phyloP scores from a whole-genome alignment of 2,888 invertebrate species.

The Cremastobaeus sp. region DNA sequence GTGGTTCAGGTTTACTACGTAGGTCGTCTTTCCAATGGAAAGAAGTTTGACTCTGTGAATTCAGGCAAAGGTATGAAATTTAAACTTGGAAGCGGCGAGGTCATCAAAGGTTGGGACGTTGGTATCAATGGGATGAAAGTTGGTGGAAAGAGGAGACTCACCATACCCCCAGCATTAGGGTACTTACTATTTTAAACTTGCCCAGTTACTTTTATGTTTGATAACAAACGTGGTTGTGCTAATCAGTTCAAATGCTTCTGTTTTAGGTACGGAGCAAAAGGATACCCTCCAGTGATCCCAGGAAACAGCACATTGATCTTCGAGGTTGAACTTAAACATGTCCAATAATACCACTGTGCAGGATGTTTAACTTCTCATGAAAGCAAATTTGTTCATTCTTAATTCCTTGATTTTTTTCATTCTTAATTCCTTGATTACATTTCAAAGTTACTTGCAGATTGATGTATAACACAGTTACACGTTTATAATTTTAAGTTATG shows the following conservation, averaged over 20 bases:
- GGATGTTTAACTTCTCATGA: too few relatives aligned
- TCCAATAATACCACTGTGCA: constrained; percentile 82
- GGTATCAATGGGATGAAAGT: constrained; percentile 96
- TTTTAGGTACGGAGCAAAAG: constrained; percentile 88
- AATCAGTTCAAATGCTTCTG: too few relatives aligned
- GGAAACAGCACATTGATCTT: constrained; percentile 92
- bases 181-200: too few relatives aligned
- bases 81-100: constrained; percentile 89
- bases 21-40: constrained; percentile 91
- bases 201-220: too few relatives aligned
- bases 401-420: too few relatives aligned
- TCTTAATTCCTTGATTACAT: background rate
- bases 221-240: too few relatives aligned
- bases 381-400: too few relatives aligned
- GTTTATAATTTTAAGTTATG: constrained; percentile 15
- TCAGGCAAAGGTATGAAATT: constrained; percentile 92
- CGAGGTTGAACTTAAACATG: constrained; percentile 92
- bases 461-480: constrained; percentile 12
- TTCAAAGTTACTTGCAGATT: background rate
- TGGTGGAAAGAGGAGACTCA: constrained; percentile 92
- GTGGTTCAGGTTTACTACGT: constrained; percentile 89
- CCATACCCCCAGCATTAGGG: constrained; percentile 93
- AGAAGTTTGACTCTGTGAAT: constrained; percentile 88
- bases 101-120: constrained; percentile 94
- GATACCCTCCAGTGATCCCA: constrained; percentile 91